These are phyloP conservation scores for Porites australiensis DNA, from an alignment of 64 coral and sea anemone genomes.

Conservation along the genomic window DNA sequence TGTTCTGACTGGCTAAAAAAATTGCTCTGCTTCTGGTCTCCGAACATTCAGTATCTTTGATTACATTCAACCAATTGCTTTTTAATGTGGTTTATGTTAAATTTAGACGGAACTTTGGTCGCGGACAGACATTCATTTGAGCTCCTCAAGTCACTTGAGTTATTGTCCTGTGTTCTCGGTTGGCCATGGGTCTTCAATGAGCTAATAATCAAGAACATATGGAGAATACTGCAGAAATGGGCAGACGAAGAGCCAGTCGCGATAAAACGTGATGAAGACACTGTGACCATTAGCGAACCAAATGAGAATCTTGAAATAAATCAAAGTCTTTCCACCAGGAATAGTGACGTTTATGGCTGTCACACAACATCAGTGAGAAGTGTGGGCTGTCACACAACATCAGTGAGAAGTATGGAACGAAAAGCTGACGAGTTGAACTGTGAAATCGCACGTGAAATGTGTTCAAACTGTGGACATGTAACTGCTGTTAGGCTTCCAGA, in stretches of 20 bases:
- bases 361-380: neutral
- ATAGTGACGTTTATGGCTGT: neutral
- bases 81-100: neutral
- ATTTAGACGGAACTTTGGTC: slow-evolving; percentile 49
- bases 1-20: too few relatives aligned
- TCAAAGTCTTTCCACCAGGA: neutral
- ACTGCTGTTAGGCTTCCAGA: neutral
- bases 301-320: neutral
- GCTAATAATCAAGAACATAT: slow-evolving; percentile 74
- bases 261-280: neutral
- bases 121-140: slow-evolving; percentile 74
- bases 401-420: neutral
- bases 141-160: slow-evolving; percentile 78
- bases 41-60: neutral
- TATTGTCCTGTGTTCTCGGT: slow-evolving; percentile 76
- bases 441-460: neutral
- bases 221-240: slow-evolving; percentile 79
- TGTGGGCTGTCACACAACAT: neutral
- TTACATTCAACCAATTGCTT: neutral
- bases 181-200: slow-evolving; percentile 85
- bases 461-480: neutral
- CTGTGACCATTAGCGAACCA: neutral
- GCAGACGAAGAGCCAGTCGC: neutral
- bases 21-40: too few relatives aligned
- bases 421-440: too few relatives aligned